Evolutionary conservation across 2,113 vertebrate species (phyloP), one percentile per base, ranked within the genome.

Genomic region (Channa maculata): DNA sequence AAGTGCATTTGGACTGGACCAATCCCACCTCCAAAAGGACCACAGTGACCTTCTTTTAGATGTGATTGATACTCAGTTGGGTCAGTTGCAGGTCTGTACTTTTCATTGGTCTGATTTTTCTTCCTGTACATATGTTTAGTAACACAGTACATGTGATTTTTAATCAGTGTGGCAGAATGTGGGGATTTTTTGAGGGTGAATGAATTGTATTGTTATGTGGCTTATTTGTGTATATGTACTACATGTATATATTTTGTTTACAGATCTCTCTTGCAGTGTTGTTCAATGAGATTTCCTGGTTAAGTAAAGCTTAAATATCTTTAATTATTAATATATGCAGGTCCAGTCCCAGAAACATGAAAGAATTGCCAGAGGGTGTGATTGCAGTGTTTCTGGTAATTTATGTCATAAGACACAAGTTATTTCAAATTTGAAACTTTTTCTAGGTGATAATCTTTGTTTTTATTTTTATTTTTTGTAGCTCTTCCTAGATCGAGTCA

Each of bases 21-120:
- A 24, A 36, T 11, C 66, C 2, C 55, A 53, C 44, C 54, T 70
- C 50, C 45, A 39, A 33, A 75, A 45, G 71, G 93, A 92, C 68
- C 79, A 66, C 59, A 84, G 83, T 34, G 92, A 94, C 38, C 64
- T 45, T 8, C 87, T 94, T 0, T 43, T 94, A n/a, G 92, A 94
- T 8, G 65, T 91, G 0, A 77, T 94, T 0, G 95, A 91, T 58
- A 79, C 79, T 50, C 77, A 63, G 50, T 91, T 94, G 4, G 82
- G 70, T 44, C 87, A 83, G 44, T 83, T 94, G 46, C 87, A 94
- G 92, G 94, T 95, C 59, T 78, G 75, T 48, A 14, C 50, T 15
- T 51, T 33, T 58, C 5, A 34, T 6, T 55, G 10, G 0, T 65
- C 55, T 15, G 3, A 58, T 2, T 24, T 24, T 24, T 24, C 24